phyloP scores from a whole-genome alignment of 1,140 invertebrate species.

The Sitobion miscanthi region DNA sequence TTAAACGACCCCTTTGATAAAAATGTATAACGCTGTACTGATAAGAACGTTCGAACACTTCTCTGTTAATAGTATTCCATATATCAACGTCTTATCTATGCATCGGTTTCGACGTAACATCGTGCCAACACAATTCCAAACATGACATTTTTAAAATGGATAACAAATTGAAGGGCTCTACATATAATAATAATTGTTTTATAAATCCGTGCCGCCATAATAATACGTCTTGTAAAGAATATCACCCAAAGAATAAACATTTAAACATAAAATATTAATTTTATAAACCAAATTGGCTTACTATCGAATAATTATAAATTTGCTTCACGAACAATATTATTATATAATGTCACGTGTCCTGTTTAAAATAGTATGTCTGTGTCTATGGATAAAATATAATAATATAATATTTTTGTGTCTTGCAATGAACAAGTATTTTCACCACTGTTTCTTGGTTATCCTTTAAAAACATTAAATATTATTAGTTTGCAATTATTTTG shows the following conservation, averaged over 20 bases:
- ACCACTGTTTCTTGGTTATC: background rate
- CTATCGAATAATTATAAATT: background rate
- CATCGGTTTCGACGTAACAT: background rate
- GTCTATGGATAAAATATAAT: no score
- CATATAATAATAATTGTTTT: background rate
- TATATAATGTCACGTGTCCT: background rate
- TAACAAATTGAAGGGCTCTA: background rate
- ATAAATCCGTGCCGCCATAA: background rate
- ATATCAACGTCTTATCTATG: slow-evolving; percentile 7
- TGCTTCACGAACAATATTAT: background rate
- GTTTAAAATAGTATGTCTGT: background rate
- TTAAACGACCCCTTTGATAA: slow-evolving; percentile 12
- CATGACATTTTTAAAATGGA: background rate
- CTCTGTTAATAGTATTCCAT: background rate
- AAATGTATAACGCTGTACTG: background rate
- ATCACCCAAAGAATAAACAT: background rate
- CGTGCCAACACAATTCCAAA: background rate
- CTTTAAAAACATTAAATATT: background rate
- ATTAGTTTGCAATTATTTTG: background rate
- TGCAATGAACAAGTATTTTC: no score
- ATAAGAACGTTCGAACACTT: slow-evolving; percentile 6
- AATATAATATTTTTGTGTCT: no score
- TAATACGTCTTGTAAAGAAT: background rate
- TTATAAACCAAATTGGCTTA: background rate
- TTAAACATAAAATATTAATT: background rate